Conservation (phyloP, 2,888 invertebrate species). For the Sarcophaga variegata region DNA sequence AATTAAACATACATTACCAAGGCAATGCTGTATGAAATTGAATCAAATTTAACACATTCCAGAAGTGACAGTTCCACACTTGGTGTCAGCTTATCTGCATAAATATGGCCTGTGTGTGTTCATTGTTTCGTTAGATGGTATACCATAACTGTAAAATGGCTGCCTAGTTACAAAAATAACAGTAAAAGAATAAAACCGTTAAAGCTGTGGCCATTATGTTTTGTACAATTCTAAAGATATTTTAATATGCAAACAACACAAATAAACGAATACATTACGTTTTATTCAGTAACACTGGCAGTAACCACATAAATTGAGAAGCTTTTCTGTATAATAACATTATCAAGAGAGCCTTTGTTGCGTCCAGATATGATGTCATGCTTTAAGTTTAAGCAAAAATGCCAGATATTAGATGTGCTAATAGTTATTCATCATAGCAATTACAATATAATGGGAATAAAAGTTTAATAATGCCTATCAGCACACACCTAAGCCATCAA, state of each 20-base stretch:
- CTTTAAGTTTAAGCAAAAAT: too few relatives aligned
- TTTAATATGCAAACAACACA: not conserved
- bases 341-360: too few relatives aligned
- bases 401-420: too few relatives aligned
- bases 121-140: too few relatives aligned
- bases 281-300: not conserved
- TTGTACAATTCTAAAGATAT: not conserved
- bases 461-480: too few relatives aligned
- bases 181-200: not conserved
- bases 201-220: not conserved
- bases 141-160: not conserved
- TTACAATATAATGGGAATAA: too few relatives aligned
- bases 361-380: too few relatives aligned
- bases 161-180: not conserved
- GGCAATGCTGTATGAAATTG: not conserved
- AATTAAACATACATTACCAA: not conserved
- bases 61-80: not conserved
- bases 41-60: not conserved
- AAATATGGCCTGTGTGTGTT: too few relatives aligned
- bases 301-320: not conserved
- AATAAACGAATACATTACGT: not conserved
- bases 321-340: not conserved
- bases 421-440: too few relatives aligned
- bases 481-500: too few relatives aligned
- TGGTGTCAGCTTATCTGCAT: not conserved